Percentiles rank a stretch among this genome's conserved stretches.
phyloP scores from a whole-genome alignment of 1,140 invertebrate genomes.

The Druon quercuslanigerum region DNA sequence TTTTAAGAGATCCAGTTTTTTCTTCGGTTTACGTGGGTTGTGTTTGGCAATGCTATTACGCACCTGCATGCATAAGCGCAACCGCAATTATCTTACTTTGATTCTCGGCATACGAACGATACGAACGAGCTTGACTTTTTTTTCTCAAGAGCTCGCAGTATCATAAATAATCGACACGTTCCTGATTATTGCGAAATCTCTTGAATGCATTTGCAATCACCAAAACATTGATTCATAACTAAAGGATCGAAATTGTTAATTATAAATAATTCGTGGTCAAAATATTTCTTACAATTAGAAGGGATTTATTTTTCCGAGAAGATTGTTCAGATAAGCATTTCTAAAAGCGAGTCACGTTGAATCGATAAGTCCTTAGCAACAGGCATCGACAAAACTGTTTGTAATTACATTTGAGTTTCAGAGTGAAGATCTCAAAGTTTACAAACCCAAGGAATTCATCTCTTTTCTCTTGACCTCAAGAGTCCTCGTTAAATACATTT shows the following conservation, averaged over 20 bases:
- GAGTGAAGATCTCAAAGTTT: background rate
- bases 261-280: background rate
- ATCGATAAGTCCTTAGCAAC: conserved; percentile 17
- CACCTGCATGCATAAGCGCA: background rate
- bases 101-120: too few relatives aligned
- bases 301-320: conserved; percentile 11
- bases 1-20: conserved; percentile 32
- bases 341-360: conserved; percentile 7
- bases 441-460: background rate
- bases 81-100: too few relatives aligned
- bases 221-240: too few relatives aligned
- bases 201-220: too few relatives aligned
- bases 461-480: conserved; percentile 14
- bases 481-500: conserved; percentile 11
- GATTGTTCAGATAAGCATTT: conserved; percentile 1
- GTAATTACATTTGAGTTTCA: conserved; percentile 10
- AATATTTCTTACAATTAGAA: background rate
- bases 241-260: too few relatives aligned
- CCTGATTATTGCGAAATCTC: too few relatives aligned
- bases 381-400: conserved; percentile 11
- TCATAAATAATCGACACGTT: too few relatives aligned
- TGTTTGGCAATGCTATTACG: conserved; percentile 42
- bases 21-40: background rate
- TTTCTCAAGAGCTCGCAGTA: too few relatives aligned
- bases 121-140: too few relatives aligned